Evolutionary conservation across 2,113 vertebrate species (phyloP).

Genomic region (Lepus americanus): DNA sequence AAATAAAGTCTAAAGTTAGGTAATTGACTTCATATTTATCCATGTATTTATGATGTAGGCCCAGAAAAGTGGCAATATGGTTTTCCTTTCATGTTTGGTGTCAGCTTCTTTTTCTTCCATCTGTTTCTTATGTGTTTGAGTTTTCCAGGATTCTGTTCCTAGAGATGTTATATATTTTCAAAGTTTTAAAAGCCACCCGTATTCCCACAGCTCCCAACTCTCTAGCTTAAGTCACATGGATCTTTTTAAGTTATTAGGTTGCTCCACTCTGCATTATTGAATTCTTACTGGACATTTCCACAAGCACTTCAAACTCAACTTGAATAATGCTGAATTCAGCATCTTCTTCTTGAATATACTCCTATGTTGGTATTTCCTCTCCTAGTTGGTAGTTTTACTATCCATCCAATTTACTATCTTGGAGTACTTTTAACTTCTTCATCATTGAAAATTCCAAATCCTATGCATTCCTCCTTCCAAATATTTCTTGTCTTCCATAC

Average conservation of each 20-base stretch:
- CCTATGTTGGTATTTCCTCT: neutral
- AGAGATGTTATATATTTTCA: conserved; percentile 1
- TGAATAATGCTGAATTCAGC: neutral
- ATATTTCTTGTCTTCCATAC: neutral
- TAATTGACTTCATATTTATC: conserved; percentile 35
- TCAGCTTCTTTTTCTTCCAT: conserved; percentile 56
- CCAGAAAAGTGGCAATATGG: conserved; percentile 21
- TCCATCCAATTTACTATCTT: neutral
- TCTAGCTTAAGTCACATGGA: neutral
- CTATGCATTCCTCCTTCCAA: neutral
- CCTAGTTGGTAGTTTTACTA: neutral
- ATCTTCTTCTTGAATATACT: neutral
- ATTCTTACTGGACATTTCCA: neutral
- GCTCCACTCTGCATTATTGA: neutral
- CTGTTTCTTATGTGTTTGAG: conserved; percentile 10
- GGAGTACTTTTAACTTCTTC: neutral
- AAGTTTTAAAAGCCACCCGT: neutral
- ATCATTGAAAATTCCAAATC: neutral
- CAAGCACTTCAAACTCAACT: neutral
- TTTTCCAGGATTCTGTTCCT: conserved; percentile 57
- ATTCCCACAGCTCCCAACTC: neutral
- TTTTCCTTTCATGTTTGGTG: conserved; percentile 63
- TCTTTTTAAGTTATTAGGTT: neutral
- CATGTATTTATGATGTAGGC: conserved; percentile 42
- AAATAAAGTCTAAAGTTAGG: conserved; percentile 39